Conservation (phyloP, 2,113 vertebrate genomes). For the Istiophorus platypterus region DNA sequence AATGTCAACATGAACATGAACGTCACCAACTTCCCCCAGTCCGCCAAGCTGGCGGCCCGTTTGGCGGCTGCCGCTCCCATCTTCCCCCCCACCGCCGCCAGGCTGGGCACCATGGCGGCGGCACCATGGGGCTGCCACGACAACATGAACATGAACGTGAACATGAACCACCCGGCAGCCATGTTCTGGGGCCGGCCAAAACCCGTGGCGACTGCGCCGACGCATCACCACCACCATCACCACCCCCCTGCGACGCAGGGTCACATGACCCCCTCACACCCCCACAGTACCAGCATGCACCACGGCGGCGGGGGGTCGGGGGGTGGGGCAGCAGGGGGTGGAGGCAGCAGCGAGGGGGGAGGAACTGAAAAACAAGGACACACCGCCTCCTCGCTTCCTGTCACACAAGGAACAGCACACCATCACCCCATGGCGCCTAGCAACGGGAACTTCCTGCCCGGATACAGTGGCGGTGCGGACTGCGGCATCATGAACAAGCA, state of each 20-base stretch:
- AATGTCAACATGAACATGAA: conserved; percentile 89
- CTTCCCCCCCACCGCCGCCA: conserved; percentile 89
- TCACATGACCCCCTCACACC: conserved; percentile 72
- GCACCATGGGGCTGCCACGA: conserved; percentile 93
- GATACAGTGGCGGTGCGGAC: conserved; percentile 88
- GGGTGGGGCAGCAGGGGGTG: conserved; percentile 43
- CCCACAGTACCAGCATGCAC: conserved; percentile 87
- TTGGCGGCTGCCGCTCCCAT: conserved; percentile 89
- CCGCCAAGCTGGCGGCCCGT: conserved; percentile 89
- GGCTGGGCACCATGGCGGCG: conserved; percentile 80
- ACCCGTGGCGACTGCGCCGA: conserved; percentile 27
- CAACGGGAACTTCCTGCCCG: conserved; percentile 86
- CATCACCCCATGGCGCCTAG: conserved; percentile 86
- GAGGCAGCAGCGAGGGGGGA: conserved; percentile 69
- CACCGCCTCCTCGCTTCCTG: conserved; percentile 81
- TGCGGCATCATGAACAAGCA: conserved; percentile 90
- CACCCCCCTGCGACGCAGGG: conserved; percentile 46
- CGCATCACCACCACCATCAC: conserved; percentile 70
- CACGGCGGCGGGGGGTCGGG: conserved; percentile 64
- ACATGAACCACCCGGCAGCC: conserved; percentile 81
- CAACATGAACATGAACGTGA: conserved; percentile 75
- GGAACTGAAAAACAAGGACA: conserved; percentile 87
- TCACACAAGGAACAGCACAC: conserved; percentile 88
- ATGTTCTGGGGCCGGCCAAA: conserved; percentile 86
- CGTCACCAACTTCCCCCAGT: conserved; percentile 91